Percentiles rank a stretch among this genome's conserved stretches.
phyloP scores from a whole-genome alignment of 2,797 vertebrate genomes.

The Rhabdomys pumilio region DNA sequence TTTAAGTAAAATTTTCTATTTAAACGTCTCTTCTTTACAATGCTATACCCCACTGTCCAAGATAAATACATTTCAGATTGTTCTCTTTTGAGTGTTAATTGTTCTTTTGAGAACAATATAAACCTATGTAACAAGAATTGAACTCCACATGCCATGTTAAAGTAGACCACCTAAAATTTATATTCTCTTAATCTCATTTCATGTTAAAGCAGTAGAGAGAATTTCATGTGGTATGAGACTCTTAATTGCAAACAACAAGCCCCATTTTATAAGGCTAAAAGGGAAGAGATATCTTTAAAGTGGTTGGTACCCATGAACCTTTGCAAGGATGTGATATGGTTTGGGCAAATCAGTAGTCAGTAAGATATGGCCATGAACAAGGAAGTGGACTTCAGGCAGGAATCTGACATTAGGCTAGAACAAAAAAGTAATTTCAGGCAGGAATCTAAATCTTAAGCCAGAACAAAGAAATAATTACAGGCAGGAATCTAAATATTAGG shows the following conservation, averaged over 20 bases:
- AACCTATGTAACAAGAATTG: slow-evolving; percentile 24
- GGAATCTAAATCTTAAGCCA: too few relatives aligned
- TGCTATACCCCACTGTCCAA: neutral
- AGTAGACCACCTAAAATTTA: neutral
- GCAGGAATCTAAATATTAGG: too few relatives aligned
- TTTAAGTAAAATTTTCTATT: slow-evolving; percentile 29
- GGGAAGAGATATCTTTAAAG: neutral
- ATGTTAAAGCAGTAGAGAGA: slow-evolving; percentile 35
- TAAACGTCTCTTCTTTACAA: neutral
- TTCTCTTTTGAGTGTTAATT: neutral
- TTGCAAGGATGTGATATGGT: neutral
- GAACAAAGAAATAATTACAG: too few relatives aligned
- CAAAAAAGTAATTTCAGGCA: too few relatives aligned
- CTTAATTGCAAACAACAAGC: slow-evolving; percentile 9
- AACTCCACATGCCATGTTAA: slow-evolving; percentile 35
- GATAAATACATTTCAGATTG: neutral
- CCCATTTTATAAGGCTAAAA: slow-evolving; percentile 1
- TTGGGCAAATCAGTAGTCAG: neutral
- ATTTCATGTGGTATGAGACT: neutral
- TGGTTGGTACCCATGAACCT: neutral
- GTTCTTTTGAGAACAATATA: slow-evolving; percentile 24
- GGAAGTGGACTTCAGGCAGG: too few relatives aligned
- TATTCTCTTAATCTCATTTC: slow-evolving; percentile 14
- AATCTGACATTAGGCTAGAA: too few relatives aligned
- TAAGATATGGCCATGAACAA: neutral